Evolutionary conservation across 1,140 invertebrate genomes (phyloP).

Genomic region (Cydia strobilella): DNA sequence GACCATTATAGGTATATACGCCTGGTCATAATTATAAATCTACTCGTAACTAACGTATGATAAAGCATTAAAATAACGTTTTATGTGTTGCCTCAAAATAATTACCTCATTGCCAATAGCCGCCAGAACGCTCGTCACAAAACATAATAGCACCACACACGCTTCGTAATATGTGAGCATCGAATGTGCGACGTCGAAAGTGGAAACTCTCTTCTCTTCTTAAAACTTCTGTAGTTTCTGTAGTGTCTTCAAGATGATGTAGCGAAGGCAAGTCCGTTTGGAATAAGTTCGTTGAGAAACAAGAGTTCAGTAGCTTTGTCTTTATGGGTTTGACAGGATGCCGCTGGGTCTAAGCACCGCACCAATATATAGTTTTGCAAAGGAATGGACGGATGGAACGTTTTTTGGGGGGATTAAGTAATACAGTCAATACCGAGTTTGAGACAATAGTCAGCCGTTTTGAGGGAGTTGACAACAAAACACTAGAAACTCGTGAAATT

Average conservation of each 20-base stretch:
- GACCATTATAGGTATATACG: no score
- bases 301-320: background rate
- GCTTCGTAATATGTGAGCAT: conserved; percentile 66
- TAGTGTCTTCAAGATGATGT: background rate
- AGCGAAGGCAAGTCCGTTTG: background rate
- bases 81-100: background rate
- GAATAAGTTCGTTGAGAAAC: background rate
- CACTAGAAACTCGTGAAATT: background rate
- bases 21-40: no score
- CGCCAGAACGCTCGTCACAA: conserved; percentile 63
- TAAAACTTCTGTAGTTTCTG: background rate
- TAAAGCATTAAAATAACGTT: no score
- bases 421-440: conserved; percentile 1
- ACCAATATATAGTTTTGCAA: background rate
- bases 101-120: conserved; percentile 63
- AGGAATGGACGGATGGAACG: background rate
- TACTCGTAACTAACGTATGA: no score
- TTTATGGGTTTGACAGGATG: background rate
- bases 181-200: background rate
- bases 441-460: background rate
- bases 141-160: conserved; percentile 66
- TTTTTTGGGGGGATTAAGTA: background rate
- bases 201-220: background rate
- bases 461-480: background rate
- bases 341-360: background rate